phyloP scores from a whole-genome alignment of 2,797 vertebrate genomes.

The Coluber constrictor region DNA sequence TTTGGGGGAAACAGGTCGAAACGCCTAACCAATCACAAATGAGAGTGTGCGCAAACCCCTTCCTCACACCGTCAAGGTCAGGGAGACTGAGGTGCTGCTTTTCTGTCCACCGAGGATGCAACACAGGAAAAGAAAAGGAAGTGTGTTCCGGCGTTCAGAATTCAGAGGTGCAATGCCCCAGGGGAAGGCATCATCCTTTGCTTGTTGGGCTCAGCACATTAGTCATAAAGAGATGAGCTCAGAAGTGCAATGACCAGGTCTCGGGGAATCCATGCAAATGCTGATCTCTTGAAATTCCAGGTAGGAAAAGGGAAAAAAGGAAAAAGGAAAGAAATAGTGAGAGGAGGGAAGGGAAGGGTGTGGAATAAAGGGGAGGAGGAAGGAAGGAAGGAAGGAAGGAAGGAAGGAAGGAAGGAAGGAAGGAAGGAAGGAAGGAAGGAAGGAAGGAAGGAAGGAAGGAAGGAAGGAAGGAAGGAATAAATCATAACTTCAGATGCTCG shows the following conservation, averaged over 20 bases:
- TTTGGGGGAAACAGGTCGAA: neutral
- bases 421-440: no score
- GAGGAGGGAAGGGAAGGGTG: neutral
- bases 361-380: accelerated
- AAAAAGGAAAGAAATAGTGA: neutral
- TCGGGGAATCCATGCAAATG: neutral
- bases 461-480: no score
- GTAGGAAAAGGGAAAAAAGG: neutral
- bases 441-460: neutral
- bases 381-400: no score
- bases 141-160: neutral
- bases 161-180: neutral
- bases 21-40: neutral
- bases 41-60: neutral
- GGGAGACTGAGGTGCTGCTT: neutral
- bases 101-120: neutral
- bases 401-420: no score
- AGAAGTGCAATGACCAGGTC: neutral
- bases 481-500: no score
- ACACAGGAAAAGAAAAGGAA: neutral
- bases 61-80: neutral
- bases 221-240: neutral
- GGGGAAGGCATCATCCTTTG: neutral
- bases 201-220: neutral
- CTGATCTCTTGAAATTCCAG: neutral